These are phyloP conservation scores for Anser brachyrhynchus DNA, from an alignment of 2,113 vertebrate genomes.

Conservation along the genomic window DNA sequence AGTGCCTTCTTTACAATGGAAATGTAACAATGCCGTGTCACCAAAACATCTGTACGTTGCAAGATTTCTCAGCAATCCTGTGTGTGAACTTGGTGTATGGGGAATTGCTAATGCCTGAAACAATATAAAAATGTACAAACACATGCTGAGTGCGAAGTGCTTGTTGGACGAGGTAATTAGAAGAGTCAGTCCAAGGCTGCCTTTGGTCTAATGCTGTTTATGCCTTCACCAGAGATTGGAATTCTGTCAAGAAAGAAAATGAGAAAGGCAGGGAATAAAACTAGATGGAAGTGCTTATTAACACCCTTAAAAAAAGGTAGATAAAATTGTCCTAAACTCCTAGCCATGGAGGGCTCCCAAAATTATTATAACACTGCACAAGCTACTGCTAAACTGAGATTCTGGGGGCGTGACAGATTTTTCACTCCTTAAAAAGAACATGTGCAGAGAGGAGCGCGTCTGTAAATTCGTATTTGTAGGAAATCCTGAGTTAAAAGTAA, in stretches of 20 bases:
- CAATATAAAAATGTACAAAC: constrained; percentile 68
- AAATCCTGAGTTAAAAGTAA: constrained; percentile 48
- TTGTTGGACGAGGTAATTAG: constrained; percentile 56
- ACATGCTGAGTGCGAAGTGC: constrained; percentile 47
- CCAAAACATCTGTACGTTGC: constrained; percentile 5
- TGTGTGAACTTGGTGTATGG: not conserved
- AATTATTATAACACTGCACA: constrained; percentile 25
- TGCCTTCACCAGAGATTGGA: constrained; percentile 67
- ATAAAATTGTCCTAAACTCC: constrained; percentile 27
- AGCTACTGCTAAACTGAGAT: constrained; percentile 50
- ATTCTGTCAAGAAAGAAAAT: constrained; percentile 60
- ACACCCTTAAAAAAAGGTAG: not conserved
- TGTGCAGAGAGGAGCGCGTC: not conserved
- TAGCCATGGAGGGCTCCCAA: not conserved
- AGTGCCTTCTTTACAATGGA: constrained; percentile 45
- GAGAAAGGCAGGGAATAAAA: constrained; percentile 19
- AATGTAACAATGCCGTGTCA: not conserved
- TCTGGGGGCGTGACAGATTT: constrained; percentile 57
- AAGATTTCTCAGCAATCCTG: constrained; percentile 7
- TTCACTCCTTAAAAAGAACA: constrained; percentile 42
- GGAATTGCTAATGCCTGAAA: constrained; percentile 9
- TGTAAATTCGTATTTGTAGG: constrained; percentile 19
- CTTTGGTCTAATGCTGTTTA: constrained; percentile 69
- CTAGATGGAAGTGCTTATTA: not conserved
- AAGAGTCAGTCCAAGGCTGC: constrained; percentile 44